Base-by-base conservation (phyloP, 1,140 invertebrate genomes). In the Drosophila micromelanica region DNA sequence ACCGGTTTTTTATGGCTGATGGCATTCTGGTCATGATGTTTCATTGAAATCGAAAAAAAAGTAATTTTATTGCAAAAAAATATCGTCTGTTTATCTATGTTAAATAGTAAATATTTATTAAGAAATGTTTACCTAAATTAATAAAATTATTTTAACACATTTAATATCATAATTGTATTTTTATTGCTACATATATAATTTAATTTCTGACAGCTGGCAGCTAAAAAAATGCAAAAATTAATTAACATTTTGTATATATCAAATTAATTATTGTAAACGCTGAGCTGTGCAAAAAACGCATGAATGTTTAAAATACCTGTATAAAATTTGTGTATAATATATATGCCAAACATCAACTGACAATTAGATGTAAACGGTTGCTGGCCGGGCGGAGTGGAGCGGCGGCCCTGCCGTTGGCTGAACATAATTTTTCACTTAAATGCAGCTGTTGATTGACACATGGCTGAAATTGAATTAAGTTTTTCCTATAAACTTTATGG, bases 361-460 rank as follows among this genome's bases (percentile, higher is more conserved):
- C 45, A 57, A 45, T 64, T 49, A 30, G 46, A 46, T 7, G 38
- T 49, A 45, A 15, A 40, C 30, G n/a, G 46, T 54, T 63, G 51
- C 17, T 52, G 30, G 23, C 6, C n/a, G 7, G 15, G 17, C 17
- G 15, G 5, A 35, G 7, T 9, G 1, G 20, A 11, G 2, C 9
- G 38, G 12, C 8, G 2, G 40, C 55, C 32, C 52, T 54, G 56
- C 52, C 51, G 52, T 57, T 17, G 61, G 63, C 51, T 87, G 70
- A 82, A 87, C 82, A 86, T 86, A 78, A 76, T 77, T 87, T 86
- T 86, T 56, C 82, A 86, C 82, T 86, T 81, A 87, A 86, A 72
- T 87, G 81, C 78, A 86, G 71, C 81, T 76, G 75, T 65, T 87
- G 82, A 87, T 87, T 87, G 81, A 81, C 81, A 87, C 81, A 87